Percentiles rank a stretch among this genome's conserved stretches.
Evolutionary conservation across 2,113 vertebrate species (phyloP).

Genomic region (Aptenodytes patagonicus): DNA sequence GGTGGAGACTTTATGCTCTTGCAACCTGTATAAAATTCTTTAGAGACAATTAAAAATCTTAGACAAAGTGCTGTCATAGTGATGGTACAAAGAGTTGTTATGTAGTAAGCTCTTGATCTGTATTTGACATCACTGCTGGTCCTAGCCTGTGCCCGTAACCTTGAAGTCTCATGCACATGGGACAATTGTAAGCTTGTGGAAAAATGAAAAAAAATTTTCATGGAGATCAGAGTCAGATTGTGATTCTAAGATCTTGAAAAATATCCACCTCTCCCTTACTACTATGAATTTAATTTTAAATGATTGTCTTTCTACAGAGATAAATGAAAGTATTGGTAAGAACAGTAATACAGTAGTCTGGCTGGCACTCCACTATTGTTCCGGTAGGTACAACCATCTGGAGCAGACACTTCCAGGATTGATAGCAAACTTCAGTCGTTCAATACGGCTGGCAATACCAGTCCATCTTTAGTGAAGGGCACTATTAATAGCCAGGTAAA

Average conservation of each 20-base stretch:
- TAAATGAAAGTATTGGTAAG: conserved; percentile 33
- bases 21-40: background rate
- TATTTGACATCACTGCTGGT: background rate
- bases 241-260: background rate
- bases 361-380: conserved; percentile 31
- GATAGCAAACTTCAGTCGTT: conserved; percentile 67
- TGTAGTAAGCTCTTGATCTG: background rate
- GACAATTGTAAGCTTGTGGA: background rate
- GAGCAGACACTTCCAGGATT: conserved; percentile 64
- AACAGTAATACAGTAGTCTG: conserved; percentile 38
- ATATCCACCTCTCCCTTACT: background rate
- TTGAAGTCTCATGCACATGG: background rate
- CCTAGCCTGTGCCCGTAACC: background rate
- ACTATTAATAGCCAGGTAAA: conserved; percentile 79
- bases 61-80: background rate
- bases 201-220: background rate
- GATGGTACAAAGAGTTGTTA: background rate
- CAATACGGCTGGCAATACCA: conserved; percentile 38
- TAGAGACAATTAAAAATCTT: background rate
- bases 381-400: conserved; percentile 43
- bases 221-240: background rate
- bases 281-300: conserved; percentile 21
- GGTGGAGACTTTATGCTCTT: background rate
- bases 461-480: conserved; percentile 64
- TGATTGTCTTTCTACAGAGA: conserved; percentile 3